Evolutionary conservation across 2,113 vertebrate genomes (phyloP).

Genomic region (Rhea americana): DNA sequence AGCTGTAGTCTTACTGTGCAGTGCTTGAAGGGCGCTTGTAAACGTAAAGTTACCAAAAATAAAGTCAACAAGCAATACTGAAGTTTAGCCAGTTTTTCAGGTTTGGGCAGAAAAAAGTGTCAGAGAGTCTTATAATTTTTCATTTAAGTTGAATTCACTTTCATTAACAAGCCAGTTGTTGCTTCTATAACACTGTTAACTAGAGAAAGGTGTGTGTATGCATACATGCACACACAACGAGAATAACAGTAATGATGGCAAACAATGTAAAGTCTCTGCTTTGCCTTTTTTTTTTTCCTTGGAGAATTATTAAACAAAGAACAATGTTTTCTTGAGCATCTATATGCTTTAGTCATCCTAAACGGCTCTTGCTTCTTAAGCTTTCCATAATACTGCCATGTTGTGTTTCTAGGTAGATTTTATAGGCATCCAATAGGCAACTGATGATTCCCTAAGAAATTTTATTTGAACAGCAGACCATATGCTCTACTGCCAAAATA

Average conservation of each 20-base stretch:
- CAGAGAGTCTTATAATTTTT: not conserved
- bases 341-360: not conserved
- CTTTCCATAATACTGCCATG: not conserved
- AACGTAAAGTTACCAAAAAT: not conserved
- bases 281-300: not conserved
- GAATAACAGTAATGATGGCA: not conserved
- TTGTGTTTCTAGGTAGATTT: not conserved
- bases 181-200: not conserved
- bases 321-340: not conserved
- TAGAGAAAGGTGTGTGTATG: rapidly evolving
- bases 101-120: not conserved
- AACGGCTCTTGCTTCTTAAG: not conserved
- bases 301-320: not conserved
- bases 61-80: not conserved
- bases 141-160: not conserved
- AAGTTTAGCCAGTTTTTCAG: not conserved
- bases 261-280: not conserved
- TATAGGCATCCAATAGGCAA: not conserved
- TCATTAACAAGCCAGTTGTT: not conserved
- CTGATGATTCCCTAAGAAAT: not conserved
- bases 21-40: not conserved
- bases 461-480: not conserved
- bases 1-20: rapidly evolving
- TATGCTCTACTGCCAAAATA: not conserved
- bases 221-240: rapidly evolving